phyloP scores from a whole-genome alignment of 2,888 invertebrate genomes.

The Rhorus exstirpatorius region DNA sequence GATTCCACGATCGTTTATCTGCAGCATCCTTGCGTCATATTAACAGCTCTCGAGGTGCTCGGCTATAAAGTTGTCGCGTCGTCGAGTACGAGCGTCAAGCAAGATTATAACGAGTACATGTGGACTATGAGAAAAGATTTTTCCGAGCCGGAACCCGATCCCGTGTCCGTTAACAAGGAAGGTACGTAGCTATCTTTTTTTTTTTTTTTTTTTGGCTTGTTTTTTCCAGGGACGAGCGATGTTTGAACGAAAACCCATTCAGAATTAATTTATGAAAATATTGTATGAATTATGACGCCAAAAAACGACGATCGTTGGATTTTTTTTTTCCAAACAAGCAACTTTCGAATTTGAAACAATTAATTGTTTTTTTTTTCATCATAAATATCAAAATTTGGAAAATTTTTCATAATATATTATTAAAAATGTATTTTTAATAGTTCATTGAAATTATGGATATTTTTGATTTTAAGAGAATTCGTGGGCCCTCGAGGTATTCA shows the following conservation, averaged over 20 bases:
- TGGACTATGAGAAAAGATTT: constrained; percentile 98
- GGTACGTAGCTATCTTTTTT: constrained; percentile 74
- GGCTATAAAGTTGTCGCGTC: constrained; percentile 96
- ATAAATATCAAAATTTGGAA: background rate
- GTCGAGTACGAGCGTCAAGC: constrained; percentile 94
- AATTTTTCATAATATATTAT: background rate
- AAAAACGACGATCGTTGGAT: too few species aligned
- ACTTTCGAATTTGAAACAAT: background rate
- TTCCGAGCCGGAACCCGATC: constrained; percentile 92
- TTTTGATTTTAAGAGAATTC: background rate
- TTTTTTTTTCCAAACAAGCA: too few species aligned
- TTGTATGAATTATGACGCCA: too few species aligned
- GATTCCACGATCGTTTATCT: constrained; percentile 94
- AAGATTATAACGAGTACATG: constrained; percentile 96
- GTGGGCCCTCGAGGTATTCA: too few species aligned
- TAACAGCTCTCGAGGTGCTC: constrained; percentile 94
- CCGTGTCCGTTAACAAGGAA: constrained; percentile 79
- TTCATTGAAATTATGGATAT: background rate
- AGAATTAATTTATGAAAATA: background rate
- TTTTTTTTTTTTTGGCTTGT: too few species aligned
- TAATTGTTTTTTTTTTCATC: background rate
- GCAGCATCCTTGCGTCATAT: constrained; percentile 95
- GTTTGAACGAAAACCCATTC: background rate
- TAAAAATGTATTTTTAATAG: background rate
- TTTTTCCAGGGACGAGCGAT: background rate